Percentiles rank a stretch among this genome's conserved stretches.
These are phyloP conservation scores for Avahi laniger DNA, from an alignment of 2,797 vertebrate species.

Conservation along the genomic window DNA sequence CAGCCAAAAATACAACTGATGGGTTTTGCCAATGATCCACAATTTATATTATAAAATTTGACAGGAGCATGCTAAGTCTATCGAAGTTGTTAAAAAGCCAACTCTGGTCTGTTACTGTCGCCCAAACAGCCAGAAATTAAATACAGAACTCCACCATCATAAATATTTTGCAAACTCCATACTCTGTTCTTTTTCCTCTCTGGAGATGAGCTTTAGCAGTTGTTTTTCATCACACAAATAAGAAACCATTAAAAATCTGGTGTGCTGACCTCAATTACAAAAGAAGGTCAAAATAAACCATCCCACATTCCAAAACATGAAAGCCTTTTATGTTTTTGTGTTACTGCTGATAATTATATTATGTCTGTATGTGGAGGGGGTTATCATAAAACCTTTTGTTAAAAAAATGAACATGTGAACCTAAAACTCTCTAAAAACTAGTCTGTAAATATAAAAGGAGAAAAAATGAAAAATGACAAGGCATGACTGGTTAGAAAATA, in stretches of 20 bases:
- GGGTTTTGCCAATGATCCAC: neutral
- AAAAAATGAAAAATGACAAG: neutral
- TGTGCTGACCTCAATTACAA: constrained; percentile 35
- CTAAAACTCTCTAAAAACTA: neutral
- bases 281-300: constrained; percentile 57
- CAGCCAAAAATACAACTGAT: constrained; percentile 32
- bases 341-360: constrained; percentile 61
- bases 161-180: constrained; percentile 25
- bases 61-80: constrained; percentile 63
- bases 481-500: constrained; percentile 6
- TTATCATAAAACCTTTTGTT: constrained; percentile 50
- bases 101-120: neutral
- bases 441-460: neutral
- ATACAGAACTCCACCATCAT: neutral
- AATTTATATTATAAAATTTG: constrained; percentile 57
- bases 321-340: constrained; percentile 46
- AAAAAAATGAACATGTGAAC: neutral
- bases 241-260: constrained; percentile 61
- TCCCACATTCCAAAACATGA: constrained; percentile 56
- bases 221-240: constrained; percentile 66
- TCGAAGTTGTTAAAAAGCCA: constrained; percentile 27
- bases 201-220: constrained; percentile 48
- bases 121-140: constrained; percentile 41
- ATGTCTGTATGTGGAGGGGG: neutral
- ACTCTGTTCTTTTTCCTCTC: neutral